Evolutionary conservation across 2,888 invertebrate genomes (phyloP).

Genomic region (Drosophila tanythrix): DNA sequence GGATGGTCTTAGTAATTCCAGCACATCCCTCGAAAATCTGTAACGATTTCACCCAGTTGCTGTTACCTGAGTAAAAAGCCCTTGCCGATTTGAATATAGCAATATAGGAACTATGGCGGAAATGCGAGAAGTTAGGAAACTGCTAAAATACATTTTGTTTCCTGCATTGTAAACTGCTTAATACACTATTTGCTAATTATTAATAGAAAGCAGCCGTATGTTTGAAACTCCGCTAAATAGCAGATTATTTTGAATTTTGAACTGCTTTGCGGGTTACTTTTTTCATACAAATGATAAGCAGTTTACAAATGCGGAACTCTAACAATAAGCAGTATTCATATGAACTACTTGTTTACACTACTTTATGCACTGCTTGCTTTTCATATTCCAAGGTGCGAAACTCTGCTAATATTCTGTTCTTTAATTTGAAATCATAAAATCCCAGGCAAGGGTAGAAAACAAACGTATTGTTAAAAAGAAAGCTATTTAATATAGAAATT

Average conservation of each 20-base stretch:
- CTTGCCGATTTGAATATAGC: neutral
- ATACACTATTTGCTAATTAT: neutral
- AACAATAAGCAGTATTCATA: neutral
- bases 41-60: neutral
- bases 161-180: conserved; percentile 16
- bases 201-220: neutral
- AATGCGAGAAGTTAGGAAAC: neutral
- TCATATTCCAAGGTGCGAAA: neutral
- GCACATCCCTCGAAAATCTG: neutral
- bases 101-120: neutral
- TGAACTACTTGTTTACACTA: neutral
- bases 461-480: neutral
- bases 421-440: neutral
- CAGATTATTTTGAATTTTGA: no score
- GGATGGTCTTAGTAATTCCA: neutral
- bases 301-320: neutral
- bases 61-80: neutral
- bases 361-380: neutral
- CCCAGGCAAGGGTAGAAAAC: neutral
- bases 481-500: neutral
- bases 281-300: neutral
- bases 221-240: conserved; percentile 7
- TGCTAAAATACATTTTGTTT: neutral
- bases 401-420: neutral
- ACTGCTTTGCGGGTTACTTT: neutral